Conservation (phyloP, 2,113 vertebrate genomes). For the Nematolebias whitei region DNA sequence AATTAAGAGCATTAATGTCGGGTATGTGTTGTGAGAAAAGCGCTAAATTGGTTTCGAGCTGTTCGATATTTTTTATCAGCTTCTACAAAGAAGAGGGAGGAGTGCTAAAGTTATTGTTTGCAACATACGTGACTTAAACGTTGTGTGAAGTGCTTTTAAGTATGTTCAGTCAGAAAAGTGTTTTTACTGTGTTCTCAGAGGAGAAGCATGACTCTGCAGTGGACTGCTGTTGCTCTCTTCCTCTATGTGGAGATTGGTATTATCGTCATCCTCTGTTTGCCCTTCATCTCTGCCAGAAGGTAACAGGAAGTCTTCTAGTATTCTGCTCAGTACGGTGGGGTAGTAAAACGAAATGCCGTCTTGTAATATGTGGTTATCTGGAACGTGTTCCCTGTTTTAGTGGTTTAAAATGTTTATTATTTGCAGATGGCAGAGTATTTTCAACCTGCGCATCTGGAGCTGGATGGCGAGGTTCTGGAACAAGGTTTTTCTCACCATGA, state of each 20-base stretch:
- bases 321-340: not conserved
- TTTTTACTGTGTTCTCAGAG: constrained; percentile 1
- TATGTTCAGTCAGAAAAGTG: not conserved
- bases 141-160: not conserved
- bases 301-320: constrained; percentile 54
- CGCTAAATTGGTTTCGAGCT: not conserved
- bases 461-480: constrained; percentile 88
- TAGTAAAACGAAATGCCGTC: not conserved
- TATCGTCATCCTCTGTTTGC: constrained; percentile 88
- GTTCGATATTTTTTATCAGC: not conserved
- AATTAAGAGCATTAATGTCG: not conserved
- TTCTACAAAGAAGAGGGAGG: not conserved
- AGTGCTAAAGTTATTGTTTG: not conserved
- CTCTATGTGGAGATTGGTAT: constrained; percentile 88
- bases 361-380: not conserved
- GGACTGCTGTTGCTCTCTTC: constrained; percentile 87
- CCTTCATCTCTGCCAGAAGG: constrained; percentile 91
- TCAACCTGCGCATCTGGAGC: constrained; percentile 87
- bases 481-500: constrained; percentile 93
- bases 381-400: not conserved
- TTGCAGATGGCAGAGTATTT: constrained; percentile 91
- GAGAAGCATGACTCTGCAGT: constrained; percentile 88
- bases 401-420: constrained; percentile 8
- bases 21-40: not conserved
- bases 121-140: not conserved